These are phyloP conservation scores for Drosophila fungiperda DNA, from an alignment of 2,888 invertebrate genomes.

Conservation along the genomic window DNA sequence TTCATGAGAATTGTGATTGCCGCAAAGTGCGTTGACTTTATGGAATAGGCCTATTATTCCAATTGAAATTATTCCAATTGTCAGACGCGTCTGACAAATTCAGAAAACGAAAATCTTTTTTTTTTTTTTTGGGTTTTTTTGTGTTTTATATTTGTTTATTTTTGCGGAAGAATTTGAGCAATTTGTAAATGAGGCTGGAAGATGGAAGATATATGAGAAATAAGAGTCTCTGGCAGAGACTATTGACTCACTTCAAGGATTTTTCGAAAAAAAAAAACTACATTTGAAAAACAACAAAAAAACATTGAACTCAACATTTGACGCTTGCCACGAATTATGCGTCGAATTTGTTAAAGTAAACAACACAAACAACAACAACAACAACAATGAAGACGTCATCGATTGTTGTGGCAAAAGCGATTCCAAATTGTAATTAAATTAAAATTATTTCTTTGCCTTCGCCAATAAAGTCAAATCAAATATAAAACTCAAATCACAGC, in stretches of 20 bases:
- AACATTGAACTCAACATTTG: conserved; percentile 65
- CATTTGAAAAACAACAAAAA: conserved; percentile 61
- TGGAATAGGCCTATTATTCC: conserved; percentile 60
- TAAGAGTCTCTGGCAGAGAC: conserved; percentile 34
- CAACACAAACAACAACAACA: conserved; percentile 29
- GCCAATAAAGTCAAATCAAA: conserved; percentile 5
- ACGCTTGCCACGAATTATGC: conserved; percentile 37
- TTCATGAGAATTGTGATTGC: conserved; percentile 60
- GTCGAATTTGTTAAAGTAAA: conserved; percentile 57
- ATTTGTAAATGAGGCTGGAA: conserved; percentile 68
- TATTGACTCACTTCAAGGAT: conserved; percentile 76
- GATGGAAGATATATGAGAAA: conserved; percentile 15
- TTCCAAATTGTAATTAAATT: conserved; percentile 44
- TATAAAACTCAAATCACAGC: conserved; percentile 3
- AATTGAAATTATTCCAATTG: conserved; percentile 37
- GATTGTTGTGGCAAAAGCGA: conserved; percentile 8
- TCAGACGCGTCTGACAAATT: conserved; percentile 44
- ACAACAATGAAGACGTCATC: conserved; percentile 23
- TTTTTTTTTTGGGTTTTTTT: conserved; percentile 4
- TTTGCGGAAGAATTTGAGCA: conserved; percentile 75
- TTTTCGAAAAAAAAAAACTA: conserved; percentile 58
- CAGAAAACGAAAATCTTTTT: conserved; percentile 46
- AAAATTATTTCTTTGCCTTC: conserved; percentile 10
- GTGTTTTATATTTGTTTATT: conserved; percentile 30
- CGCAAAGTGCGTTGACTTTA: conserved; percentile 70